phyloP scores from a whole-genome alignment of 2,113 vertebrate genomes.

The Macquaria australasica region DNA sequence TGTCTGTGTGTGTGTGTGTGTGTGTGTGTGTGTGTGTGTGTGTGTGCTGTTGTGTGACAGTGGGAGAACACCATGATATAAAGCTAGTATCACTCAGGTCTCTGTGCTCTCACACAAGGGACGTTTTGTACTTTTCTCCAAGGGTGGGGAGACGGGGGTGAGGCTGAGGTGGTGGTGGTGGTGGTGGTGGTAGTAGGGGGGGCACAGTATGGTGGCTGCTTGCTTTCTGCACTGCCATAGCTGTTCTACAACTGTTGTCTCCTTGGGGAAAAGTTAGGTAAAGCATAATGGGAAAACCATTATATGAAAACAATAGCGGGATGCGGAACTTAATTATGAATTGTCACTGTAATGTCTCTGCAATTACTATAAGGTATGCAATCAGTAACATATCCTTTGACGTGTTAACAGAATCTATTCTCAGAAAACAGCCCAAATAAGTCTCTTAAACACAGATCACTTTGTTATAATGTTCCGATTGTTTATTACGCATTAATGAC shows the following conservation, averaged over 20 bases:
- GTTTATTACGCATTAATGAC: slow-evolving; percentile 25
- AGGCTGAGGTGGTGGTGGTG: slow-evolving; percentile 22
- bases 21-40: slow-evolving; percentile 25
- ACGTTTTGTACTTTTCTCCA: slow-evolving; percentile 78
- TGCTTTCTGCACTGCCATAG: slow-evolving; percentile 48
- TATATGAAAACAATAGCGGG: slow-evolving; percentile 64
- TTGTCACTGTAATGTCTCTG: slow-evolving; percentile 17
- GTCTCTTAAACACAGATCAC: not conserved
- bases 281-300: slow-evolving; percentile 50
- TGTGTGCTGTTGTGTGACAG: slow-evolving; percentile 58
- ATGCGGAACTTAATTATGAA: slow-evolving; percentile 33
- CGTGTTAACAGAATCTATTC: not conserved
- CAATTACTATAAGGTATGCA: slow-evolving; percentile 1
- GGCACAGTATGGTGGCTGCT: slow-evolving; percentile 38
- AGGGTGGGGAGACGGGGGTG: slow-evolving; percentile 58
- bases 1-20: slow-evolving; percentile 26
- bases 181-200: not conserved
- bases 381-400: slow-evolving; percentile 35
- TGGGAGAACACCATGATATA: slow-evolving; percentile 79
- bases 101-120: slow-evolving; percentile 81
- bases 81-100: slow-evolving; percentile 78
- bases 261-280: slow-evolving; percentile 60
- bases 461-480: slow-evolving; percentile 10
- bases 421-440: not conserved
- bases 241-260: slow-evolving; percentile 60